These are phyloP conservation scores for Drosophila fulvimacula DNA, from an alignment of 2,888 invertebrate species.

Conservation along the genomic window DNA sequence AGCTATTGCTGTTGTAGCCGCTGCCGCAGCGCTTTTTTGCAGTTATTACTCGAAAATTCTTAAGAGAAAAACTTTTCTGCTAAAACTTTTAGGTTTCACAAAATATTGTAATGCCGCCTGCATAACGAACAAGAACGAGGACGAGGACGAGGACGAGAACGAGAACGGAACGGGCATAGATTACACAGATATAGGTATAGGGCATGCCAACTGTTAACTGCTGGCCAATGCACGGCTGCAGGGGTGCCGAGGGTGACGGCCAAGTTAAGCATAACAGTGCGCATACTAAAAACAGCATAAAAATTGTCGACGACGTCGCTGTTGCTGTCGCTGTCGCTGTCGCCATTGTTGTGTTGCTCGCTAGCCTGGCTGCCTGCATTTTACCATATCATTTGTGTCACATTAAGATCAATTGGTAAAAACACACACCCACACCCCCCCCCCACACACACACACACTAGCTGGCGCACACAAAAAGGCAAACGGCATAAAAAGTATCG, in stretches of 20 bases:
- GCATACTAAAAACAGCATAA: conserved; percentile 74
- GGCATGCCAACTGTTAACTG: conserved; percentile 28
- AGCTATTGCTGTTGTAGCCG: conserved; percentile 11
- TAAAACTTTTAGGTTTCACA: conserved; percentile 71
- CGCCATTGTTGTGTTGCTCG: conserved; percentile 65
- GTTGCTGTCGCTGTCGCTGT: conserved; percentile 37
- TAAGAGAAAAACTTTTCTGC: conserved; percentile 46
- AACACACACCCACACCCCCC: conserved; percentile 53
- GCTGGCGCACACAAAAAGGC: conserved; percentile 62
- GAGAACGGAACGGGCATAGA: conserved; percentile 14
- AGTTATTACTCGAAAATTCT: conserved; percentile 58
- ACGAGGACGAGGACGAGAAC: background rate
- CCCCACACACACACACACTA: conserved; percentile 8
- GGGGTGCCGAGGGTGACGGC: background rate
- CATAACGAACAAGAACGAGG: conserved; percentile 42
- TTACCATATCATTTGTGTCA: conserved; percentile 83
- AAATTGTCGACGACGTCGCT: conserved; percentile 64
- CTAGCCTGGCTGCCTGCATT: conserved; percentile 66
- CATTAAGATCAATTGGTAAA: conserved; percentile 84
- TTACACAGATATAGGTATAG: conserved; percentile 15
- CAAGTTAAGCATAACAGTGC: conserved; percentile 51
- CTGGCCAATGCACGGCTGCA: background rate
- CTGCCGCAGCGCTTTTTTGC: conserved; percentile 43
- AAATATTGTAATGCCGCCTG: conserved; percentile 74
- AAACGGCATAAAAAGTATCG: conserved; percentile 75